A percentile compares a stretch with the other conserved stretches of the same genome.
phyloP scores from a whole-genome alignment of 2,113 vertebrate genomes.

The Gobius niger region DNA sequence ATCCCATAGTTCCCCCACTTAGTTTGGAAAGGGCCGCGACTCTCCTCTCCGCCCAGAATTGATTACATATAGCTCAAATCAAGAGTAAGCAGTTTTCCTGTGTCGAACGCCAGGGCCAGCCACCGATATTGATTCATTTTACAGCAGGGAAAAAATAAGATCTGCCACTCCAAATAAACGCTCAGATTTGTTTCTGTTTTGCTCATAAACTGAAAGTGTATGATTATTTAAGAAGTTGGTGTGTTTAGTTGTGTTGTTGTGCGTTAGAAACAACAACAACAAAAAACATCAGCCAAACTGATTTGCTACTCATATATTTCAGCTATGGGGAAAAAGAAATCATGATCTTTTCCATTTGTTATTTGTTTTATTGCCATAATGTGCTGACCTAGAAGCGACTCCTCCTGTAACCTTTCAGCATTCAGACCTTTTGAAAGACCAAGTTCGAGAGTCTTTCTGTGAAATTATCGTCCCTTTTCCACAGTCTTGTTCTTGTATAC shows the following conservation, averaged over 20 bases:
- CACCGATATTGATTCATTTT: conserved; percentile 66
- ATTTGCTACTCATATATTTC: neutral
- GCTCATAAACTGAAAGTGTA: conserved; percentile 46
- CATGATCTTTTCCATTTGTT: too few species aligned
- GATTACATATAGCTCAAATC: conserved; percentile 72
- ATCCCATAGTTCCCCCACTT: conserved; percentile 70
- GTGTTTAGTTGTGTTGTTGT: conserved; percentile 17
- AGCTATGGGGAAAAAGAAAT: too few species aligned
- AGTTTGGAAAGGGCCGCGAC: conserved; percentile 59
- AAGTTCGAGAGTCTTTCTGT: too few species aligned
- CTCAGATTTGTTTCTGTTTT: conserved; percentile 68
- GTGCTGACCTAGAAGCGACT: too few species aligned
- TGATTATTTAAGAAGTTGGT: conserved; percentile 42
- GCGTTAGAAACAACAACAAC: neutral
- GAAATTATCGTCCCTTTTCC: too few species aligned
- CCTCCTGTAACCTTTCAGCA: too few species aligned
- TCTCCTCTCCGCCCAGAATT: conserved; percentile 63
- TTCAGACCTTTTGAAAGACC: too few species aligned
- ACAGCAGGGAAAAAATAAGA: conserved; percentile 60
- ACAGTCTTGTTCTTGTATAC: too few species aligned
- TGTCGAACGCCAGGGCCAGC: conserved; percentile 39
- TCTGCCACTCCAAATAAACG: conserved; percentile 62
- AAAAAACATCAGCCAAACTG: neutral
- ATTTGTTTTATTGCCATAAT: too few species aligned
- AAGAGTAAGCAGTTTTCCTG: conserved; percentile 76